Evolutionary conservation across 1,140 invertebrate genomes (phyloP), one percentile per base, ranked within the genome.

Genomic region (Archivesica marissinica): DNA sequence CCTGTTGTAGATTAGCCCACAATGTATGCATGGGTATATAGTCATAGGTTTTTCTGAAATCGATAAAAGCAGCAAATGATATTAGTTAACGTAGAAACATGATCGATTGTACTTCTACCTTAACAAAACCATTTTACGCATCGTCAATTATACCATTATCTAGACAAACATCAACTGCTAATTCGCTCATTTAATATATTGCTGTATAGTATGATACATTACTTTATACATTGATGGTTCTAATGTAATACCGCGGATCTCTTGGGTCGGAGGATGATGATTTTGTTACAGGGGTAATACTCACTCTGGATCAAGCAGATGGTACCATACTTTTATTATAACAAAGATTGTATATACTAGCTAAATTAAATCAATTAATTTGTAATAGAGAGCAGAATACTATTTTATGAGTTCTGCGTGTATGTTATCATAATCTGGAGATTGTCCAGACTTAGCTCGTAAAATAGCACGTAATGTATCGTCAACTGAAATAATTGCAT

Each of bases 241-340:
- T 4, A 83, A 41, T 6, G 61, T 75, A n/a, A 83, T 83, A 9
- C 80, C 80, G 41, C 2, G 82, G 72, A n/a, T 85, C 82, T 20
- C 59, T 23, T 64, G 39, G 25, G 25, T 85, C 82, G 28, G 39
- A 25, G 30, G 76, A 52, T 23, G 50, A 72, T 38, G 54, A 52
- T 56, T 85, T 85, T 4, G 59, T 72, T 47, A 85, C 76, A 15
- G 82, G 82, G 13, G 59, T 56, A 28, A 84, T 84, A 30, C 75
- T 84, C 7, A 38, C 33, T n/a, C 30, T 52, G 23, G 38, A 59
- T 70, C 72, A 76, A 4, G 56, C 25, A 23, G 30, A 28, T 30
- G 72, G 82, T 17, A 85, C 72, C 6, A 64, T 75, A 20, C 44
- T 25, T 7, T 17, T 68, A 23, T 23, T 68, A 25, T 28, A 38